Evolutionary conservation across 2,888 invertebrate genomes (phyloP), one percentile per base, ranked within the genome.

Genomic region (Hedychridium roseum): DNA sequence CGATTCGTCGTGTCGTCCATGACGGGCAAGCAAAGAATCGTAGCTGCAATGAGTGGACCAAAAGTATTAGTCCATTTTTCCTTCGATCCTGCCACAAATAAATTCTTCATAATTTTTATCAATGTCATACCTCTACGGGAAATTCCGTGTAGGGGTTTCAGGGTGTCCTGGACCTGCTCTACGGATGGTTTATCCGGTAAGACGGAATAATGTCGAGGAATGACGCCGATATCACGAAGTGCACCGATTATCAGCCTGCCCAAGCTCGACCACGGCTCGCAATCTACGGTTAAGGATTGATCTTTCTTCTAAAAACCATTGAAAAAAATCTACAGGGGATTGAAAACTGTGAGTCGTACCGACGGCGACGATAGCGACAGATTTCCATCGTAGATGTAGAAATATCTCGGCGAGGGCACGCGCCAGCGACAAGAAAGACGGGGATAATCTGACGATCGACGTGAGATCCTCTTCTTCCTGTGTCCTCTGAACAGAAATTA

Each of bases 261-360:
- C 40, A 84, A 71, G 44, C 76, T 80, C 43, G 82, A 81, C 84
- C 84, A 85, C 73, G 83, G 82, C 42, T 83, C 82, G 39, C 79
- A 74, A 70, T 80, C 85, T 85, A 78, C 4, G 46, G 57, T 16
- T 9, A 23, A 23, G 23, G 23, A 23, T 23, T 23, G 23, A 5
- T 6, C 23, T 23, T 23, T 23, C 9, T 23, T 23, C 5, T 6
- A 5, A 23, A 6, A 23, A 6, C 5, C 5, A 23, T 23, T 23
- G 23, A 23, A 23, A 23, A 23, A 70, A 43, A 73, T 79, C 35
- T 82, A 80, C 83, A 83, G 84, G 76, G 82, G 81, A 41, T 82
- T 82, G 37, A 77, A 73, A 68, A 79, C 84, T 84, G 79, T 5
- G 44, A 54, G 15, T 35, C 27, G 12, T 72, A 84, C 85, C 82